Evolutionary conservation across 2,888 invertebrate genomes (phyloP).

Genomic region (Chalcosyrphus nemorum): DNA sequence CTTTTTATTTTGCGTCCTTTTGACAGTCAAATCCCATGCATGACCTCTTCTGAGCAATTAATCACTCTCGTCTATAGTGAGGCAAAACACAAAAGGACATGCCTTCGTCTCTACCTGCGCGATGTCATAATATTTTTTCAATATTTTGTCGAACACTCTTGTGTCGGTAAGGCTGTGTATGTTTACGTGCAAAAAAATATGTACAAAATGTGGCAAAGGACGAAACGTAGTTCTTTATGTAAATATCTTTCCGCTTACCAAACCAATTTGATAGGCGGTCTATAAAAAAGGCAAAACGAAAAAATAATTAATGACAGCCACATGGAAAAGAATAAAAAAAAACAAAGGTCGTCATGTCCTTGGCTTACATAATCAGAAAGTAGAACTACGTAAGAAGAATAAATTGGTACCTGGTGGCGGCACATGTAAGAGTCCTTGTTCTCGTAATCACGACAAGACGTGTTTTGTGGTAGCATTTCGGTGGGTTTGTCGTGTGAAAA

Average conservation of each 20-base stretch:
- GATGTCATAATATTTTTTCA: neutral
- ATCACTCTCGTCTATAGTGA: constrained; percentile 16
- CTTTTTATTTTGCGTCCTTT: neutral
- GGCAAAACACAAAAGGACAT: constrained; percentile 9
- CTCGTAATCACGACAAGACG: constrained; percentile 9
- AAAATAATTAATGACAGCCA: constrained; percentile 43
- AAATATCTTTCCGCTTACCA: neutral
- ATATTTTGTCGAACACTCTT: neutral
- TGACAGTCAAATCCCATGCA: constrained; percentile 33
- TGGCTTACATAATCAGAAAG: constrained; percentile 44
- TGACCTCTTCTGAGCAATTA: constrained; percentile 32
- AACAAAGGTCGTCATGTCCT: constrained; percentile 32
- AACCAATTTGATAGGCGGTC: constrained; percentile 8
- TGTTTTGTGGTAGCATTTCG: neutral
- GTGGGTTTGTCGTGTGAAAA: neutral
- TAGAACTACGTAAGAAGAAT: constrained; percentile 3
- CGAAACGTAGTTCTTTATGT: constrained; percentile 24
- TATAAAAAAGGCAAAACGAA: neutral
- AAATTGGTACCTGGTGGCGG: constrained; percentile 34
- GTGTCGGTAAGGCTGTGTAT: neutral
- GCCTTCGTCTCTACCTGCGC: neutral
- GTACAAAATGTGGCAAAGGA: neutral
- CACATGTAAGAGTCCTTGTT: constrained; percentile 26
- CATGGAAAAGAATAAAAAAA: constrained; percentile 15
- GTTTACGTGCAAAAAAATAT: neutral